Percentiles rank a stretch among this genome's conserved stretches.
Conservation (phyloP, 1,140 invertebrate genomes). For the Zaprionus inermis region DNA sequence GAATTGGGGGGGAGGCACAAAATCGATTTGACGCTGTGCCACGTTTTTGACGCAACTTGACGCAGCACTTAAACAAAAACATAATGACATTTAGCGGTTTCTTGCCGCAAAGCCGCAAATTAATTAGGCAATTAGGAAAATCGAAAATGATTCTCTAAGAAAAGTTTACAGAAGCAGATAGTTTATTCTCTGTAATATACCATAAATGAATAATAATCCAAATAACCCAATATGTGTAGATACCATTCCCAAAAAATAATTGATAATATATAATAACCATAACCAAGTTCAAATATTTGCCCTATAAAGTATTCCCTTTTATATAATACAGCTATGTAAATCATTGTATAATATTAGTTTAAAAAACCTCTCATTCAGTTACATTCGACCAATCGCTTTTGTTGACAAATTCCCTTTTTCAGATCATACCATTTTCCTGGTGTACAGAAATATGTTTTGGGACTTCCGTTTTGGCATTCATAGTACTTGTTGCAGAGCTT, state of each 20-base stretch:
- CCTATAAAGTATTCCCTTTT: conserved; percentile 15
- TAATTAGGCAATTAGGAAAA: conserved; percentile 2
- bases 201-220: neutral
- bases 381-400: conserved; percentile 34
- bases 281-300: neutral
- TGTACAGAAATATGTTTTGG: conserved; percentile 47
- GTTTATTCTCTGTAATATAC: conserved; percentile 34
- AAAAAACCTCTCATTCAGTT: neutral
- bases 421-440: conserved; percentile 55
- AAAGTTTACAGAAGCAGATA: conserved; percentile 7
- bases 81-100: neutral
- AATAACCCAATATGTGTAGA: conserved; percentile 1
- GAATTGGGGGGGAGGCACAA: conserved; percentile 59
- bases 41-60: conserved; percentile 13
- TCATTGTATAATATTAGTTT: conserved; percentile 2
- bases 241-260: neutral
- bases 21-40: conserved; percentile 63
- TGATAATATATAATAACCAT: neutral
- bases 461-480: conserved; percentile 36
- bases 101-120: neutral
- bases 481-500: conserved; percentile 56
- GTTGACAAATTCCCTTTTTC: conserved; percentile 30
- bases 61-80: conserved; percentile 1
- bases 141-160: neutral
- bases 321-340: conserved; percentile 1